A percentile compares a stretch with the other conserved stretches of the same genome.
Evolutionary conservation across 2,113 vertebrate genomes (phyloP).

Genomic region (Caretta caretta): DNA sequence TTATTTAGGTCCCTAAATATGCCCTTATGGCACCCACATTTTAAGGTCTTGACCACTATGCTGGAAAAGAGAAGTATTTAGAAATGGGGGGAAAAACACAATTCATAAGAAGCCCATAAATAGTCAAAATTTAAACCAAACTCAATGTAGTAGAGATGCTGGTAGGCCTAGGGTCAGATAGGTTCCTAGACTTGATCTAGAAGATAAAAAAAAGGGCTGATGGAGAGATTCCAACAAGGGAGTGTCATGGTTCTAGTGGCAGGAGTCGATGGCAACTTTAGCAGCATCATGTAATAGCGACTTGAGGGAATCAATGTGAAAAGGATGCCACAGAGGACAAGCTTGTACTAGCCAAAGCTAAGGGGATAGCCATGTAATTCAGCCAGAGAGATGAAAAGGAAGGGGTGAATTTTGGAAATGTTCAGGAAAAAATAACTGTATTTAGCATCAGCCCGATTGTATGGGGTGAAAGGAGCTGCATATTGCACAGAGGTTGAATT

Average conservation of each 20-base stretch:
- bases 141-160: neutral
- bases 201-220: neutral
- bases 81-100: neutral
- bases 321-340: too few relatives aligned
- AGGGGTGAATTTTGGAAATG: neutral
- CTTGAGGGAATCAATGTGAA: neutral
- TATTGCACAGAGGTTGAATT: too few relatives aligned
- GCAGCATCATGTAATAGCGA: neutral
- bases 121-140: neutral
- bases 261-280: neutral
- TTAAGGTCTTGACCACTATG: neutral
- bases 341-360: too few relatives aligned
- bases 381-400: neutral
- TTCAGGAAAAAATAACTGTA: neutral
- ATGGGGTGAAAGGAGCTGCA: too few relatives aligned
- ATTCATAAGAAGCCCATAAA: neutral
- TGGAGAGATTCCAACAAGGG: fast-evolving
- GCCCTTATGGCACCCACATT: neutral
- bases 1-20: neutral
- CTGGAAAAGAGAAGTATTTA: neutral
- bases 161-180: neutral
- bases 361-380: neutral
- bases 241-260: neutral
- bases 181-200: neutral
- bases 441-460: too few relatives aligned